Conservation (phyloP, 2,797 vertebrate genomes). For the Columba guinea region DNA sequence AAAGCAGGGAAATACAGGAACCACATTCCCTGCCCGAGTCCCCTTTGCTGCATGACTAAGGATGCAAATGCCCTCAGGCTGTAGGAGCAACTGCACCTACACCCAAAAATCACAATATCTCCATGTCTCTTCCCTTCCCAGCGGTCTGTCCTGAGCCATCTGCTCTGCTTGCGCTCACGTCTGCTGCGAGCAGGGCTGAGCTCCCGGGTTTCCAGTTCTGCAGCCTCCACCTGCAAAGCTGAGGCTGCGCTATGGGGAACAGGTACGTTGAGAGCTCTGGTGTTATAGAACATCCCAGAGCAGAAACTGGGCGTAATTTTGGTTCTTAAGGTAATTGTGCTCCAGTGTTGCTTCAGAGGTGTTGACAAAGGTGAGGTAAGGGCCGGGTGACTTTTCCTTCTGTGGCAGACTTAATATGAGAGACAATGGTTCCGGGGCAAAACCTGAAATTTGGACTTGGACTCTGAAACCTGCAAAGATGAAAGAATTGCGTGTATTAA, state of each 20-base stretch:
- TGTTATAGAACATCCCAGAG: not conserved
- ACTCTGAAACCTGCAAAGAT: not conserved
- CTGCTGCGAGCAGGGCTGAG: fast-evolving
- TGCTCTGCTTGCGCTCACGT: not conserved
- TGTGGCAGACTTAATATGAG: not conserved
- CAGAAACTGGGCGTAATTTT: not conserved
- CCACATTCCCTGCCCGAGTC: not conserved
- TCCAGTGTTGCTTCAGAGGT: not conserved
- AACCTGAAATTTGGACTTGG: not conserved
- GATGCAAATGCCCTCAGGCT: not conserved
- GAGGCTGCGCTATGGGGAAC: not conserved
- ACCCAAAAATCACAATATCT: not conserved
- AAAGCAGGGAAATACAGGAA: not conserved
- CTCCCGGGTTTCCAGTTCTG: not conserved
- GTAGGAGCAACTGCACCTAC: not conserved
- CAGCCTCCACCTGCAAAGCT: not conserved
- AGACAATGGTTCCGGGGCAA: not conserved
- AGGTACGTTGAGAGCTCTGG: not conserved
- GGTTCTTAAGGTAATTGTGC: not conserved
- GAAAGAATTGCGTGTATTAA: not conserved
- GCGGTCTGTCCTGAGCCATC: not conserved
- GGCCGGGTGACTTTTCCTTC: not conserved
- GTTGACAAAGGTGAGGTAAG: not conserved
- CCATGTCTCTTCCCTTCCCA: not conserved
- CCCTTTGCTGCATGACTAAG: not conserved